Conservation (phyloP, 2,797 vertebrate genomes). For the Betta splendens region DNA sequence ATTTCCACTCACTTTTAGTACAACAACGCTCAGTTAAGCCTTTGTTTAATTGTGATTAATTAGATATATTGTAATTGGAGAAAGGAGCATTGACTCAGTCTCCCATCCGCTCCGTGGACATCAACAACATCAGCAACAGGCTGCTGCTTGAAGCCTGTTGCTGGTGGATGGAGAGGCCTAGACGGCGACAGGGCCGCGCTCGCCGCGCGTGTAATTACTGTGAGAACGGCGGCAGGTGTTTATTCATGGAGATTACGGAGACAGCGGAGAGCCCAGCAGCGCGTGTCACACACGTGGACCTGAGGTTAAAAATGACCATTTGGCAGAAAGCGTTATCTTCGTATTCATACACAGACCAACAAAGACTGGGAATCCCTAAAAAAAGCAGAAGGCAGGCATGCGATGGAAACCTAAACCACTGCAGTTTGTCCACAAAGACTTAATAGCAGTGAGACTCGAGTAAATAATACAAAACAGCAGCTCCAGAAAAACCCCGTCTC, state of each 20-base stretch:
- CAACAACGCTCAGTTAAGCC: no score
- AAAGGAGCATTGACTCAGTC: no score
- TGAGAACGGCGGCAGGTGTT: constrained; percentile 72
- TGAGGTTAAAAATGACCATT: constrained; percentile 63
- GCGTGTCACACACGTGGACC: constrained; percentile 54
- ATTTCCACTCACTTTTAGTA: constrained; percentile 5
- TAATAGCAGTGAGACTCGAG: not conserved
- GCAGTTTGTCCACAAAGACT: not conserved
- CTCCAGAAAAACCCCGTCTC: not conserved
- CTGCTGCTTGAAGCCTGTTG: no score
- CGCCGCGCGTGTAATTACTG: constrained; percentile 65
- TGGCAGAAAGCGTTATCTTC: constrained; percentile 48
- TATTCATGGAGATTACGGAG: constrained; percentile 42
- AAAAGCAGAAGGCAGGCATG: not conserved
- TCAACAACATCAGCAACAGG: no score
- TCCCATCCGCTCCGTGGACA: no score
- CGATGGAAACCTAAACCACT: constrained; percentile 2
- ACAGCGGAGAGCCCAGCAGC: constrained; percentile 62
- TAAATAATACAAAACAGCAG: constrained; percentile 15
- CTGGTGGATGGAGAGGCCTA: no score
- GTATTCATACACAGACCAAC: constrained; percentile 37
- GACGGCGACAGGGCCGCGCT: constrained; percentile 13
- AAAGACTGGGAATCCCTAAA: constrained; percentile 7
- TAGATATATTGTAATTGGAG: no score
- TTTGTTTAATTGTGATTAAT: no score